Evolutionary conservation across 2,113 vertebrate genomes (phyloP).

Genomic region (Barbus barbus): DNA sequence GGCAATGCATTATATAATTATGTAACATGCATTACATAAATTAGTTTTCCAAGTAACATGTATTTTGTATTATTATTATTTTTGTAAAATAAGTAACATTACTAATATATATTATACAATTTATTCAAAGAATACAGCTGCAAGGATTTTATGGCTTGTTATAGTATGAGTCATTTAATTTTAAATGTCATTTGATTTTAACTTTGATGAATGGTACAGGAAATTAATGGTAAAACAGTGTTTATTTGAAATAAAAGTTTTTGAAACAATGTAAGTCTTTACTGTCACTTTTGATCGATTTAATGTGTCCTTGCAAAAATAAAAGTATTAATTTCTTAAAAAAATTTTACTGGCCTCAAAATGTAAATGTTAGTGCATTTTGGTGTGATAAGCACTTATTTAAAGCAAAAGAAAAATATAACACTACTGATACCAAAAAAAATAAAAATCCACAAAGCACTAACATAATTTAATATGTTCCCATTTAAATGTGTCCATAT

Average conservation of each 20-base stretch:
- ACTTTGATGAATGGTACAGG: not conserved
- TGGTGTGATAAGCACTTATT: not conserved
- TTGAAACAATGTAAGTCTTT: not conserved
- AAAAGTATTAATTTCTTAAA: not conserved
- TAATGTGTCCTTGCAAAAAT: not conserved
- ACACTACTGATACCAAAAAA: not conserved
- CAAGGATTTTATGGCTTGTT: no score
- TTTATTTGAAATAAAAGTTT: not conserved
- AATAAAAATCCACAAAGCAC: not conserved
- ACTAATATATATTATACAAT: no score
- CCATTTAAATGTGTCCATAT: not conserved
- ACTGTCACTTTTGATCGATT: not conserved
- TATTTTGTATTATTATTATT: not conserved
- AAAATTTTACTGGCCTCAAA: not conserved
- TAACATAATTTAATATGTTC: not conserved
- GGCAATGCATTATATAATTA: not conserved
- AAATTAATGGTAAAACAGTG: not conserved
- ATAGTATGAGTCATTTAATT: no score
- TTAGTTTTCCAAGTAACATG: no score
- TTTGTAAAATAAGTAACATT: not conserved
- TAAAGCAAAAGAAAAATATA: not conserved
- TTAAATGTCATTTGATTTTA: no score
- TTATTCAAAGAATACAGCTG: no score
- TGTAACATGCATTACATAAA: not conserved
- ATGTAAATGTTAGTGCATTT: not conserved